Base-by-base conservation (phyloP, 2,888 invertebrate genomes). In the Drosophila subsilvestris region DNA sequence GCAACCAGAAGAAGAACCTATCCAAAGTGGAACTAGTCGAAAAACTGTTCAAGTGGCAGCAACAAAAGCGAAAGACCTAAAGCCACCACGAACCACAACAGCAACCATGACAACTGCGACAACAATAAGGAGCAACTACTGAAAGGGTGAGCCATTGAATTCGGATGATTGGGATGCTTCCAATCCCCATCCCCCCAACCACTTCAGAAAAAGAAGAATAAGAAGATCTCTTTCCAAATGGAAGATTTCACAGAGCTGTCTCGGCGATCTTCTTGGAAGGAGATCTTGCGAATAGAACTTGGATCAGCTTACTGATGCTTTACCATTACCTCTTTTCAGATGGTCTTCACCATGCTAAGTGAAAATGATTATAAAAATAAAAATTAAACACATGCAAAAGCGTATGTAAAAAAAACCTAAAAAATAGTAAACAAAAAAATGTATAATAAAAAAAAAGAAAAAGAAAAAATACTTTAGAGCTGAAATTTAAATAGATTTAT, bases 21-120 rank as follows among this genome's bases (percentile, higher is more conserved):
- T 83, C 85, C 66, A 85, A 88, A 73, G 85, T 88, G 51, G 87
- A 85, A 66, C 60, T 85, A 48, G 85, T 87, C 67, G 85, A 85
- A 60, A 85, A 79, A 54, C 74, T 85, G 50, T 85, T 85, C 61
- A 72, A 57, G 82, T 88, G 79, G 85, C 89, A 85, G 32, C 84
- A 88, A 63, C 85, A 85, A 56, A 80, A 86, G 62, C 86, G 75
- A 78, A 88, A 86, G 83, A 49, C 74, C 68, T 88, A 57, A 53
- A 17, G 45, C 45, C 54, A 27, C 45, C 32, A 53, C 8, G 45
- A 50, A 17, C 50, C 47, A 42, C 51, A 74, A 37, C 59, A 63
- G 44, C 54, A 62, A 69, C 63, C 63, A 63, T 57, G 72, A 63
- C 67, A 75, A 69, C 68, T 68, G 70, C 53, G 65, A 67, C 51